phyloP scores from a whole-genome alignment of 2,888 invertebrate species.

The Drosophila subquinaria region DNA sequence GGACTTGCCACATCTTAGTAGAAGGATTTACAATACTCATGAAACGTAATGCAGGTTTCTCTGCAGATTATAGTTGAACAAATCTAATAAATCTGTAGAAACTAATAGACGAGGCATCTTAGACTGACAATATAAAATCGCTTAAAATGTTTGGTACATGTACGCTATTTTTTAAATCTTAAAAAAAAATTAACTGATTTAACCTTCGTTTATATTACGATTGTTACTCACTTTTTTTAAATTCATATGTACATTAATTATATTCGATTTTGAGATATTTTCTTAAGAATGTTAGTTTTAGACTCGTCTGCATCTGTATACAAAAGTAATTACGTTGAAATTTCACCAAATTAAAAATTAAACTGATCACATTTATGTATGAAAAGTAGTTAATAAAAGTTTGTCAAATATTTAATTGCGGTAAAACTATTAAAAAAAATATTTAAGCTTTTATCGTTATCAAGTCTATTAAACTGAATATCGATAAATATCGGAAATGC shows the following conservation, averaged over 20 bases:
- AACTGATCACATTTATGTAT: background rate
- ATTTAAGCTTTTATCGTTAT: background rate
- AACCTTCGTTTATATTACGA: background rate
- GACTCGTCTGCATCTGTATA: no score
- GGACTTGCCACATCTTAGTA: background rate
- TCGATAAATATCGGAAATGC: slow-evolving; percentile 18
- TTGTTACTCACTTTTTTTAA: slow-evolving; percentile 5
- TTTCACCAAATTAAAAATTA: background rate
- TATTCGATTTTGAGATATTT: background rate
- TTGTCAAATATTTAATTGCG: background rate
- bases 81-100: background rate
- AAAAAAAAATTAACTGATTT: slow-evolving; percentile 5
- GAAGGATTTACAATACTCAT: slow-evolving; percentile 4
- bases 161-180: slow-evolving; percentile 7
- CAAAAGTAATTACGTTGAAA: background rate
- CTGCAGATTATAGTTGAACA: background rate
- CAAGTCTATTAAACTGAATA: background rate
- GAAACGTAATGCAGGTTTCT: background rate
- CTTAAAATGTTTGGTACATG: slow-evolving; percentile 11
- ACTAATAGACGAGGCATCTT: background rate
- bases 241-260: background rate
- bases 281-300: background rate
- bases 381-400: background rate
- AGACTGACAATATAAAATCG: slow-evolving; percentile 15
- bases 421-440: background rate